A percentile compares a stretch with the other conserved stretches of the same genome.
Conservation (phyloP, 1,140 invertebrate species). For the Campodea augens region DNA sequence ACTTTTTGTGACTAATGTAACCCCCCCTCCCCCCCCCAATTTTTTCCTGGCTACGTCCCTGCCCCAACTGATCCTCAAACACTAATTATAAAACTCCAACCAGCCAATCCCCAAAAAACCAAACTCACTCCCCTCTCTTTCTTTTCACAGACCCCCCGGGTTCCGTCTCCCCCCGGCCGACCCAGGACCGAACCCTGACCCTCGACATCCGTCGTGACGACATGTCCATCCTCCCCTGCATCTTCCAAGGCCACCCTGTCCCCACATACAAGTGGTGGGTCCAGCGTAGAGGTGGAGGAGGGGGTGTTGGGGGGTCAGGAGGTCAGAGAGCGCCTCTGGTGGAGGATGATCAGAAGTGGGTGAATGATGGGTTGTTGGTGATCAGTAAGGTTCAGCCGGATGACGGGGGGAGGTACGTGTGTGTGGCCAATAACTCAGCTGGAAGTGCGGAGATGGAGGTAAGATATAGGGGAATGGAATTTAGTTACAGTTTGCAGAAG, state of each 20-base stretch:
- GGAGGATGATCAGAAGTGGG: constrained; percentile 13
- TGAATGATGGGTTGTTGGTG: constrained; percentile 20
- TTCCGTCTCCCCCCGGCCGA: neutral
- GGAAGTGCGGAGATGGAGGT: constrained; percentile 16
- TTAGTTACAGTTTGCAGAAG: too few species aligned
- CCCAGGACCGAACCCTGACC: constrained; percentile 3
- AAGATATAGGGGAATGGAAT: too few species aligned
- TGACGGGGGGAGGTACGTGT: constrained; percentile 23
- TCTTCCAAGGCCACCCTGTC: constrained; percentile 22
- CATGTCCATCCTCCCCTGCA: constrained; percentile 17
- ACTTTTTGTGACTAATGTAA: too few species aligned
- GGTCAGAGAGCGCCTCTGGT: constrained; percentile 1
- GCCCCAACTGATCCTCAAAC: too few species aligned
- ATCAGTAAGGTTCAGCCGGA: constrained; percentile 16
- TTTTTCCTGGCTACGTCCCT: too few species aligned
- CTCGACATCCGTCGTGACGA: constrained; percentile 11
- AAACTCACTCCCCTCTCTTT: too few species aligned
- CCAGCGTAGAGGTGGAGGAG: neutral
- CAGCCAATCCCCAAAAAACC: too few species aligned
- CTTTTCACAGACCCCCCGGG: neutral
- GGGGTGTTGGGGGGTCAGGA: neutral
- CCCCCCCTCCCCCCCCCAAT: too few species aligned
- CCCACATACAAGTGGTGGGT: constrained; percentile 17
- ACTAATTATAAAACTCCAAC: too few species aligned
- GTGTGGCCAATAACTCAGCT: constrained; percentile 22